phyloP scores from a whole-genome alignment of 2,797 vertebrate genomes.

The Limnodromus scolopaceus region DNA sequence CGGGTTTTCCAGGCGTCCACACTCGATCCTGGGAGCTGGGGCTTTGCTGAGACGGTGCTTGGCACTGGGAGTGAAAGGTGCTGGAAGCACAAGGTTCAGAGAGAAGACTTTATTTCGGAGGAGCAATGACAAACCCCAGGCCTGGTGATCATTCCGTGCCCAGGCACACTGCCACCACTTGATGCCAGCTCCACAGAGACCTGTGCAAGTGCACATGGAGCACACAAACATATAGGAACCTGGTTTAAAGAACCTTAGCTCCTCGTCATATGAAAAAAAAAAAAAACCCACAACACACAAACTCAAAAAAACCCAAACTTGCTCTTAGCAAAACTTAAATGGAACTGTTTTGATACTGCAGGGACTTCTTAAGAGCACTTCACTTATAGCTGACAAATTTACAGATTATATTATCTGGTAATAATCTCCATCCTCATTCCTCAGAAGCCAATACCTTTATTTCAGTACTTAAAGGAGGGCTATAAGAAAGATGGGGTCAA shows the following conservation, averaged over 20 bases:
- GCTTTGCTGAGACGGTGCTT: rapidly evolving
- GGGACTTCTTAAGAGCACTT: not conserved
- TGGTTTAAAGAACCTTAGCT: not conserved
- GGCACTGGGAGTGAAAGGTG: not conserved
- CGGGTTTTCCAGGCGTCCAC: rapidly evolving
- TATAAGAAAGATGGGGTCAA: not conserved
- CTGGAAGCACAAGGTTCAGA: not conserved
- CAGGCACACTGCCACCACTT: rapidly evolving
- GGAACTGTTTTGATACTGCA: not conserved
- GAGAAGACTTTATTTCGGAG: not conserved
- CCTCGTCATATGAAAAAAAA: not conserved
- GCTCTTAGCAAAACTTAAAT: not conserved
- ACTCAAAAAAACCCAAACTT: not conserved
- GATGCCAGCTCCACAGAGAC: not conserved
- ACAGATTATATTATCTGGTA: rapidly evolving
- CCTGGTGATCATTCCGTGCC: not conserved
- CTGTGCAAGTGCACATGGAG: rapidly evolving
- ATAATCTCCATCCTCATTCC: not conserved
- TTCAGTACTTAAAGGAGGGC: not conserved
- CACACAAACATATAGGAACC: not conserved
- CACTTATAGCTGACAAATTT: rapidly evolving
- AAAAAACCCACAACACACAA: not conserved
- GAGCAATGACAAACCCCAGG: rapidly evolving
- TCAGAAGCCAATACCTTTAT: not conserved
- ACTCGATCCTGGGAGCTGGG: rapidly evolving